Conservation (phyloP, 2,888 invertebrate genomes). For the Clusia tigrina region DNA sequence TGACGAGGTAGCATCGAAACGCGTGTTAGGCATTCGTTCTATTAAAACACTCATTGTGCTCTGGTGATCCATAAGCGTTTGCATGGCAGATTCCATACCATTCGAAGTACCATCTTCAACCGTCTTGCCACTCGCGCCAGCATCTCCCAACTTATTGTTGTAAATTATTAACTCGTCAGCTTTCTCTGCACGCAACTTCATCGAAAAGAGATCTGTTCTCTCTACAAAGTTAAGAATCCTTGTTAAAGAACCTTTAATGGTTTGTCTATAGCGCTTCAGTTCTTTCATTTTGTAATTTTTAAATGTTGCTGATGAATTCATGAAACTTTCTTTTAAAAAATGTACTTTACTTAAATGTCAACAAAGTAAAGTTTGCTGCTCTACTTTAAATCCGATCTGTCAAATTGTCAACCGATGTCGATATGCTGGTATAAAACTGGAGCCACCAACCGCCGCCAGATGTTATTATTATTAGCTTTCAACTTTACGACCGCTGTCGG, state of each 20-base stretch:
- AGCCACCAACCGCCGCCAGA: no score
- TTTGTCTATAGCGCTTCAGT: background rate
- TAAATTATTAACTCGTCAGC: no score
- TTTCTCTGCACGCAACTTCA: conserved; percentile 22
- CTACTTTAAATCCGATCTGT: no score
- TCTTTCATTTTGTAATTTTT: no score
- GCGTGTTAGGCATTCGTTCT: conserved; percentile 10
- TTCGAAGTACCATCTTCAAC: background rate
- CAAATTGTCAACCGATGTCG: no score
- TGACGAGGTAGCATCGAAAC: background rate
- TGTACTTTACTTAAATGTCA: no score
- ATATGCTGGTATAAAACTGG: no score
- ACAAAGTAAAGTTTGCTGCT: no score
- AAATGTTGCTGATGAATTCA: no score
- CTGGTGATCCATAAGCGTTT: conserved; percentile 18
- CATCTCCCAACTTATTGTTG: background rate
- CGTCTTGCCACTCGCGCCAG: background rate
- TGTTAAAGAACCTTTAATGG: background rate
- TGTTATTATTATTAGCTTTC: no score
- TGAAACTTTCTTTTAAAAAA: no score
- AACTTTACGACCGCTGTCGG: no score
- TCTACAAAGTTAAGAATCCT: background rate
- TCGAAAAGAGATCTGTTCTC: background rate
- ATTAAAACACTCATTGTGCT: conserved; percentile 14
- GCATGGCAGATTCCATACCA: conserved; percentile 13